Evolutionary conservation across 2,888 invertebrate genomes (phyloP).

Genomic region (Bimastos eiseni): DNA sequence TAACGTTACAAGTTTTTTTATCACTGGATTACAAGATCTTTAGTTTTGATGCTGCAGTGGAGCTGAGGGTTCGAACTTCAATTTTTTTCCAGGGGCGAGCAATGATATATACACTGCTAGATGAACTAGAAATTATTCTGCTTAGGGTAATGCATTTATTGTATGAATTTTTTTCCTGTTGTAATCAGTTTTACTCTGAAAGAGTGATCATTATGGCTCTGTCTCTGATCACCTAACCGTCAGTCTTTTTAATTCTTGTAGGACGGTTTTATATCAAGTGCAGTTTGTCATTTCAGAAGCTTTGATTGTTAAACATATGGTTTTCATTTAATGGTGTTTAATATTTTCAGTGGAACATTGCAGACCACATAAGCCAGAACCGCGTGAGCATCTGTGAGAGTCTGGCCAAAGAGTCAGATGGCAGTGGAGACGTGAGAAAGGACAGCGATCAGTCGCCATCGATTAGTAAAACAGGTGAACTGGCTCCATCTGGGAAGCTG

Average conservation of each 20-base stretch:
- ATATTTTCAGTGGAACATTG: conserved; percentile 88
- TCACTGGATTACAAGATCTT: not conserved
- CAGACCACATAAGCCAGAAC: conserved; percentile 94
- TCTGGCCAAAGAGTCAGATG: conserved; percentile 46
- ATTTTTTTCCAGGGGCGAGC: not conserved
- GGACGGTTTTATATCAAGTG: not conserved
- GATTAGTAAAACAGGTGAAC: not conserved
- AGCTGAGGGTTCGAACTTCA: not conserved
- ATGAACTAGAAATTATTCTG: not conserved
- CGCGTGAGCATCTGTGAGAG: conserved; percentile 69
- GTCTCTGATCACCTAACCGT: not conserved
- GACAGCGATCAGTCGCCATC: not conserved
- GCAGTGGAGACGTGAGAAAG: not conserved
- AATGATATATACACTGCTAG: not conserved
- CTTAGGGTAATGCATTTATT: not conserved
- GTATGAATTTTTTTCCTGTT: not conserved
- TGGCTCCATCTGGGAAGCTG: not conserved
- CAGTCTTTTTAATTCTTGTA: not conserved
- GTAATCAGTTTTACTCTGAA: not conserved
- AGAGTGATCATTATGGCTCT: not conserved
- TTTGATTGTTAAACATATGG: not conserved
- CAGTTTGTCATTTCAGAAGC: not conserved
- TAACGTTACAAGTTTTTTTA: not conserved
- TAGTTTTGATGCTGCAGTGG: not conserved
- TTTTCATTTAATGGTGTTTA: not conserved